Conservation (phyloP, 2,797 vertebrate genomes). For the Lerista edwardsae region DNA sequence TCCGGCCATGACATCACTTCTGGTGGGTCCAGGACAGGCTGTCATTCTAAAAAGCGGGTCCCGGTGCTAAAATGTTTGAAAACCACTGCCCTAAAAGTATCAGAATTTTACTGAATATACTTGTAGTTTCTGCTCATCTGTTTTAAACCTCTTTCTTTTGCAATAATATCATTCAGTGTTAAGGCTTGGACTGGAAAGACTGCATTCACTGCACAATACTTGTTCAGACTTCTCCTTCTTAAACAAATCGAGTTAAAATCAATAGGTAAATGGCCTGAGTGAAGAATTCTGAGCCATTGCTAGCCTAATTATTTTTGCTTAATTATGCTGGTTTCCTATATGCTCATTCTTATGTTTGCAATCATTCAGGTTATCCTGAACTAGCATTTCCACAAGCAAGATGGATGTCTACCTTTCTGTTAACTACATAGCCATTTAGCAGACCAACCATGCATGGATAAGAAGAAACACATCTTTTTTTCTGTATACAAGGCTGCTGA, state of each 20-base stretch:
- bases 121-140: conserved; percentile 34
- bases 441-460: background rate
- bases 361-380: conserved; percentile 48
- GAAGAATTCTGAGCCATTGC: background rate
- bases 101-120: too few species aligned
- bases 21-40: too few species aligned
- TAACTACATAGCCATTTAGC: conserved; percentile 30
- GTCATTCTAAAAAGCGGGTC: too few species aligned
- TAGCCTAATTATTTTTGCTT: conserved; percentile 48
- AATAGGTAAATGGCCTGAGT: background rate
- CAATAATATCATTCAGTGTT: conserved; percentile 30
- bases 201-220: conserved; percentile 12
- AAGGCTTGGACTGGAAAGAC: conserved; percentile 25
- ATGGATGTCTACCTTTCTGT: conserved; percentile 30
- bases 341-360: conserved; percentile 18
- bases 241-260: conserved; percentile 33
- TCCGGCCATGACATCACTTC: too few species aligned
- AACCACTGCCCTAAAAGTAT: too few species aligned
- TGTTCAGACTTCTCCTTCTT: conserved; percentile 25
- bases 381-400: conserved; percentile 37
- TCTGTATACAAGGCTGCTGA: conserved; percentile 20
- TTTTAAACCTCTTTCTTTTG: conserved; percentile 47
- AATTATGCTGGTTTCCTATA: conserved; percentile 46
- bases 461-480: conserved; percentile 17
- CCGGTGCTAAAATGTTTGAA: too few species aligned